Base-by-base conservation (phyloP, 2,113 vertebrate species). In the Misgurnus anguillicaudatus region DNA sequence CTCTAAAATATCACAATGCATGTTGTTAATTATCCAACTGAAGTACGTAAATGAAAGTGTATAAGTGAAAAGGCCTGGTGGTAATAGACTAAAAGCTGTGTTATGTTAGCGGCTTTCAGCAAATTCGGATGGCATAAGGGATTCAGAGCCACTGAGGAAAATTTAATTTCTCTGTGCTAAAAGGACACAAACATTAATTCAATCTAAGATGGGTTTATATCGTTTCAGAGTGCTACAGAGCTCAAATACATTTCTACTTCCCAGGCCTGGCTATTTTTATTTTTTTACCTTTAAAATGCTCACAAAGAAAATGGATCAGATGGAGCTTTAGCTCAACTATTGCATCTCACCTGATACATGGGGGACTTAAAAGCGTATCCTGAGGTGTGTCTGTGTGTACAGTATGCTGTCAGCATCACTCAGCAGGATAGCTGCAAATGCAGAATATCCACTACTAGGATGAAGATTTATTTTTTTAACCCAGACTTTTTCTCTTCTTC, bases 181-280 rank as follows among this genome's bases (percentile, higher is more conserved):
- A 83, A 73, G 78, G 62, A 80, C 63, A 62, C 64, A 58, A 6
- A 39, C 31, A 48, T 77, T 77, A 67, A 80, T 80, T 73, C 77
- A 77, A 69, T 31, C 53, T 62, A 31, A 80, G 68, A 78, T 55
- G 13, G n/a, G 17, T 19, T 67, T 17, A 70, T 76, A 65, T 55
- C n/a, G 61, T n/a, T 31, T 73, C 45, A 45, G 36, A 48, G n/a
- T 24, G 57, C 16, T 48, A 5, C 7, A 73, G 24, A 42, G 38
- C 51, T 31, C 24, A 3, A 31, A 31, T 31, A 31, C 41, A n/a
- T 53, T 57, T 71, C 21, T 14, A 0, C 42, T 72, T 7, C n/a
- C 24, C 38, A 42, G 14, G 24, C 70, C 31, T 31, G 53, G 71
- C 41, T 71, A 60, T 66, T 73, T 77, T 71, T 9, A 61, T 53